Conservation (phyloP, 2,113 vertebrate genomes). For the Bubo blakistoni region DNA sequence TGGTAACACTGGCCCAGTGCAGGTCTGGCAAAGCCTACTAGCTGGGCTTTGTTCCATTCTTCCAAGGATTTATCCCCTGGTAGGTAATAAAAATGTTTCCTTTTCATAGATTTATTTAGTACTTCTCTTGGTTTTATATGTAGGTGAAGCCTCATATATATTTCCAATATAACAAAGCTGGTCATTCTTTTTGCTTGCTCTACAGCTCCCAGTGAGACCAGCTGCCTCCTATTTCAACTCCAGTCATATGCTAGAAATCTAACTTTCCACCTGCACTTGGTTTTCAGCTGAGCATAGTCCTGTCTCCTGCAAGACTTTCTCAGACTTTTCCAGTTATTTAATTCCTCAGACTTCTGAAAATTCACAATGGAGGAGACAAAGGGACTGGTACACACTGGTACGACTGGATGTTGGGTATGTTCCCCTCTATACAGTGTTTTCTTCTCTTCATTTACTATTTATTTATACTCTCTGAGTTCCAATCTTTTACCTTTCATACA, state of each 20-base stretch:
- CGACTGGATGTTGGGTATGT: background rate
- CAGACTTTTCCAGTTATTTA: background rate
- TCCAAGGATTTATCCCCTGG: background rate
- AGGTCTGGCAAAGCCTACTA: background rate
- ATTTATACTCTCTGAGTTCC: background rate
- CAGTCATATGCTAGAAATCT: background rate
- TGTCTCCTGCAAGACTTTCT: background rate
- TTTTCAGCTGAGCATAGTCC: background rate
- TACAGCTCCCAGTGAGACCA: background rate
- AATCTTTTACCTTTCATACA: background rate
- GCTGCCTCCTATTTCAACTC: background rate
- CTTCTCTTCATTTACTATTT: background rate
- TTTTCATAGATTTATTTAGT: background rate
- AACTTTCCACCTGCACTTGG: background rate
- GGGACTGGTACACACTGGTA: background rate
- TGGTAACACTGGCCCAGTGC: background rate
- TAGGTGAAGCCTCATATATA: background rate
- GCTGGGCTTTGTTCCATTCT: background rate
- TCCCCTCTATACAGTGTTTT: background rate
- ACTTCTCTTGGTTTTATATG: background rate
- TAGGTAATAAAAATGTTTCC: background rate
- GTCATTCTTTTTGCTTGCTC: background rate
- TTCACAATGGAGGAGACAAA: background rate
- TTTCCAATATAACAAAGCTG: background rate
- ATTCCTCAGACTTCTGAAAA: background rate